Evolutionary conservation across 2,797 vertebrate genomes (phyloP), one percentile per base, ranked within the genome.

Genomic region (Acanthis flammea): DNA sequence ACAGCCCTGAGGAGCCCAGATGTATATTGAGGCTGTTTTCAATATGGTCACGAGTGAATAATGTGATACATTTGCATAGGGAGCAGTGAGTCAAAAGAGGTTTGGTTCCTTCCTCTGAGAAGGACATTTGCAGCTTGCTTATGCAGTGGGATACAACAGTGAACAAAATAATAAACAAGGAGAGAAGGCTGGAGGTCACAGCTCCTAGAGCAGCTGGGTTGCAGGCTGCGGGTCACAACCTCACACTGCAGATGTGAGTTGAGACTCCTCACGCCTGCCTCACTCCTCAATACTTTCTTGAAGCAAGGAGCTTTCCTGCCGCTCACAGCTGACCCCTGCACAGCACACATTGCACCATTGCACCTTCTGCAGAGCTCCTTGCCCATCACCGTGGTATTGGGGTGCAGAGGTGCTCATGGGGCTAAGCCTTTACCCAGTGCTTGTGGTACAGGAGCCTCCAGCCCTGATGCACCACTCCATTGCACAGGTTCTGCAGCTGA

Each of bases 161-260:
- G 78, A 93, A 60, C 75, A 92, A 89, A 95, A 91, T 58, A 95
- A 91, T 86, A 92, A 96, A 92, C 86, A 95, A 61, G 39, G 84
- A 82, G 51, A 84, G 51, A 37, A 76, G 35, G 28, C n/a, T 72
- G 83, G 55, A 84, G 24, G 16, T 58, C 1, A 1, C 0, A 1
- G 31, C 68, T 80, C 27, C 48, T 39, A 65, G 75, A 50, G 44
- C 74, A 60, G 45, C 53, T 41, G 57, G 9, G 33, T 14, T 81
- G 74, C 51, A 45, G 54, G 33, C 83, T 65, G 62, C 78, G 21
- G 27, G 33, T 77, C 80, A 75, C 41, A 57, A 7, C 7, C 18
- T 63, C 14, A 10, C 48, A 21, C 13, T 39, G 57, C 44, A 30
- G 9, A 7, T n/a, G 28, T 70, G 57, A 51, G 10, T 33, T 70